Evolutionary conservation across 2,888 invertebrate species (phyloP).

Genomic region (Bellardia pandia): DNA sequence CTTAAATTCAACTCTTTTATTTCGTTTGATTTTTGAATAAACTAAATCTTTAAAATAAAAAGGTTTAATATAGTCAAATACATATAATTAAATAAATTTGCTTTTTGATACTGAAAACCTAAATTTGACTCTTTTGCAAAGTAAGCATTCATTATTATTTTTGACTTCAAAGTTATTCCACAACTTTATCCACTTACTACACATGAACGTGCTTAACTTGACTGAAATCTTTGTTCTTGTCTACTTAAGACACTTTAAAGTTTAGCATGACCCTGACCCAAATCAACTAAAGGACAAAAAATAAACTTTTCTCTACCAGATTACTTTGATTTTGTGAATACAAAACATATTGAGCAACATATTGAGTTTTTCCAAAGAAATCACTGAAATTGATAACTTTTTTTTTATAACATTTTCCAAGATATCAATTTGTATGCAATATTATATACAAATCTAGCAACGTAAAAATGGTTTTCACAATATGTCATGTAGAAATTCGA

Average conservation of each 20-base stretch:
- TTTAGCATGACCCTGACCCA: neutral
- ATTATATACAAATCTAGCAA: neutral
- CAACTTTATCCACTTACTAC: neutral
- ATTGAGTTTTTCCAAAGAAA: slow-evolving; percentile 12
- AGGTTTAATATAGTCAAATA: too few relatives aligned
- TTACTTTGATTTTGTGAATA: neutral
- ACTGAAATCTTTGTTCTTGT: neutral
- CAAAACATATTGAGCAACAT: neutral
- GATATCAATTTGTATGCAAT: neutral
- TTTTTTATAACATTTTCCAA: neutral
- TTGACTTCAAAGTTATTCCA: neutral
- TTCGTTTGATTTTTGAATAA: too few relatives aligned
- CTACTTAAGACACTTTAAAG: slow-evolving; percentile 8
- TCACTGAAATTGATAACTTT: slow-evolving; percentile 17
- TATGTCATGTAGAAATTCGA: neutral
- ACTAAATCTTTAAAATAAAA: too few relatives aligned
- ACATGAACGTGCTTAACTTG: neutral
- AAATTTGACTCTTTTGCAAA: too few relatives aligned
- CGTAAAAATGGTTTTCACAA: neutral
- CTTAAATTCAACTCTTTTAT: too few relatives aligned
- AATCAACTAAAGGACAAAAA: neutral
- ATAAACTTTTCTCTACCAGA: neutral
- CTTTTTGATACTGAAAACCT: neutral
- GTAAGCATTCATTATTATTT: neutral
- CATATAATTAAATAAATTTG: neutral